phyloP scores from a whole-genome alignment of 2,888 invertebrate genomes.

The Diaperis boleti region DNA sequence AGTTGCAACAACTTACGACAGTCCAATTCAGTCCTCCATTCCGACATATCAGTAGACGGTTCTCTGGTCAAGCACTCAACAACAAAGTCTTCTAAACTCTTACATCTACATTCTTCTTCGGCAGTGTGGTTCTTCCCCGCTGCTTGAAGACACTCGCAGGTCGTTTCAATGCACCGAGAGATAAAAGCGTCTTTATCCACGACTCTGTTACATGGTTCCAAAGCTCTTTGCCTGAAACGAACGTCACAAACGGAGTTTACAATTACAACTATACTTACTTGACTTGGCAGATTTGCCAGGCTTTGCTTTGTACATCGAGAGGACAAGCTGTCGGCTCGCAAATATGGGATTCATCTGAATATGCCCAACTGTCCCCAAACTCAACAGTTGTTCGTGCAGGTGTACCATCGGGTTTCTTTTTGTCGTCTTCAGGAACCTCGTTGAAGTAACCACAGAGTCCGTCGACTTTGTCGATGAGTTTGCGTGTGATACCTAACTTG shows the following conservation, averaged over 20 bases:
- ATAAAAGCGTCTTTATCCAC: slow-evolving; percentile 78
- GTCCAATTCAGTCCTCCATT: slow-evolving; percentile 78
- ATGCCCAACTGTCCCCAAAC: slow-evolving; percentile 84
- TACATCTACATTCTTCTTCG: slow-evolving; percentile 74
- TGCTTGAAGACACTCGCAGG: slow-evolving; percentile 78
- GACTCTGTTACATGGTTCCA: slow-evolving; percentile 74
- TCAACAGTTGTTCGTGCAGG: slow-evolving; percentile 73
- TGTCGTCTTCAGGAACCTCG: slow-evolving; percentile 76
- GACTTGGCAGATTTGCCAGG: slow-evolving; percentile 77
- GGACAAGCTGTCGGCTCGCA: slow-evolving; percentile 76
- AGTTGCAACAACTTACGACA: slow-evolving; percentile 72
- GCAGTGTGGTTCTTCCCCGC: slow-evolving; percentile 52
- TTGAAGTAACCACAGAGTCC: slow-evolving; percentile 86
- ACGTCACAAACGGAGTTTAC: neutral
- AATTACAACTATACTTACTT: slow-evolving; percentile 67
- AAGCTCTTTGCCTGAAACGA: slow-evolving; percentile 60
- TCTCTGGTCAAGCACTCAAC: slow-evolving; percentile 79
- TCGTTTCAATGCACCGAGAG: slow-evolving; percentile 79
- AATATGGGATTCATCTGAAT: slow-evolving; percentile 65
- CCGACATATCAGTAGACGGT: slow-evolving; percentile 73
- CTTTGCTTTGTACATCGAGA: slow-evolving; percentile 72
- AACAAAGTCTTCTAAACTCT: slow-evolving; percentile 77
- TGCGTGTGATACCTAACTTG: slow-evolving; percentile 78
- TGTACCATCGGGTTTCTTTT: slow-evolving; percentile 76
- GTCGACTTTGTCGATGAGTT: slow-evolving; percentile 74